Evolutionary conservation across 2,888 invertebrate genomes (phyloP), one percentile per base, ranked within the genome.

Genomic region (Invenusta paracnida): DNA sequence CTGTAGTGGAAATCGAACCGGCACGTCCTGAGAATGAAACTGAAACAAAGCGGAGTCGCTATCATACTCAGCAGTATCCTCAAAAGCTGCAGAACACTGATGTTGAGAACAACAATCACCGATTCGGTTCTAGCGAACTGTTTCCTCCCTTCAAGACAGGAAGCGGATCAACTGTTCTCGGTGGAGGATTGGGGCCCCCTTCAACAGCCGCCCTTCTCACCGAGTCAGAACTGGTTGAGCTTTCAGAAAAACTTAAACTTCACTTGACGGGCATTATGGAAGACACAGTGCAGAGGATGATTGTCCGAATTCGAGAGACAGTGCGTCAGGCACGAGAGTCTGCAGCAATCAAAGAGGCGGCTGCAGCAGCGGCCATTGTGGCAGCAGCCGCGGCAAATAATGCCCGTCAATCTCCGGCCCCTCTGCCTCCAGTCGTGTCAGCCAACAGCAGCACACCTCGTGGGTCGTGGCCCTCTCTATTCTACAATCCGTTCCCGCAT

Each of bases 241-340:
- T 73, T 2, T 73, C 73, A 13, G 73, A 73, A 13, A 73, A 73
- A 23, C 23, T 73, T 2, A 73, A 73, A 23, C 73, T 13, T 23
- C 73, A 73, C 23, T 23, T 73, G 2, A 73, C 73, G 2, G 73
- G 73, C 17, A 73, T 73, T 73, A 73, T 73, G 73, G 73, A 73
- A 73, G 73, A 73, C 2, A 73, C 73, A 13, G 73, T 73, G 2
- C 73, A 73, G 25, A 73, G 23, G 73, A 73, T 23, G 25, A 73
- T 73, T n/a, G 23, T 73, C 2, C 17, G 73, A 5, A 73, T 73
- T 25, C 17, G 73, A 73, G 73, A 73, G 23, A 73, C 73, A 23
- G 73, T 73, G 2, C 73, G 73, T 5, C 17, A n/a, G 2, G 73
- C 73, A 2, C 11, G 73, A 73, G 73, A 73, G 23, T 13, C 5